Base-by-base conservation (phyloP, 2,797 vertebrate species). In the Paratrypauchen microcephalus region DNA sequence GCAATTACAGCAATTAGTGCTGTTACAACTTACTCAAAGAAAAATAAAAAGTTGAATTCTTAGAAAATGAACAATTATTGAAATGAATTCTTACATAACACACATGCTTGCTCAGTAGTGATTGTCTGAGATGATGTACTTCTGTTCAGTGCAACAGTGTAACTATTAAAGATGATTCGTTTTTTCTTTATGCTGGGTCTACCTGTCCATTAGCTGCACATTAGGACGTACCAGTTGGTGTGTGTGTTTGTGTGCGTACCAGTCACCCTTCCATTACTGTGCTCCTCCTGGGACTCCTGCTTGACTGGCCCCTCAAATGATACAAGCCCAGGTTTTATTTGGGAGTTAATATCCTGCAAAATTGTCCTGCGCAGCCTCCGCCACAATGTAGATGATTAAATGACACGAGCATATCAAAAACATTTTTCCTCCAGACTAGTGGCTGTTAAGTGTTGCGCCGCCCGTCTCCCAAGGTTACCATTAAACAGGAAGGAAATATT, bases 311-410 rank as follows among this genome's bases (percentile, higher is more conserved):
- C 91, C 92, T 92, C 93, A 94, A 94, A 94, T 94, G 93, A 93
- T 93, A 94, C 92, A 92, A 93, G 92, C 87, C 91, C 90, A 89
- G 91, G 91, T 94, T 95, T 61, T 94, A 93, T 91, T 92, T 91
- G 90, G 87, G 92, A 95, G 93, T 94, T 95, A 94, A 94, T 94
- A 94, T 94, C 93, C 93, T 94, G 92, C 93, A 94, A 94, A 93
- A 94, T 94, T 94, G 93, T 94, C 92, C 92, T 84, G 91, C 87
- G 81, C 91, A 82, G 91, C 91, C 90, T 83, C 36, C 77, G 70
- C 87, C 87, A 92, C 88, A 94, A 94, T 87, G 91, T 83, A 88
- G 90, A 92, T 92, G 93, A 93, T 94, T 93, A 94, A 94, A 94
- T 93, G 94, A 93, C 93, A 94, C 87, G 76, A 91, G 91, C 89